Conservation (phyloP, 2,888 invertebrate species). For the Drosophila kambysellisi region DNA sequence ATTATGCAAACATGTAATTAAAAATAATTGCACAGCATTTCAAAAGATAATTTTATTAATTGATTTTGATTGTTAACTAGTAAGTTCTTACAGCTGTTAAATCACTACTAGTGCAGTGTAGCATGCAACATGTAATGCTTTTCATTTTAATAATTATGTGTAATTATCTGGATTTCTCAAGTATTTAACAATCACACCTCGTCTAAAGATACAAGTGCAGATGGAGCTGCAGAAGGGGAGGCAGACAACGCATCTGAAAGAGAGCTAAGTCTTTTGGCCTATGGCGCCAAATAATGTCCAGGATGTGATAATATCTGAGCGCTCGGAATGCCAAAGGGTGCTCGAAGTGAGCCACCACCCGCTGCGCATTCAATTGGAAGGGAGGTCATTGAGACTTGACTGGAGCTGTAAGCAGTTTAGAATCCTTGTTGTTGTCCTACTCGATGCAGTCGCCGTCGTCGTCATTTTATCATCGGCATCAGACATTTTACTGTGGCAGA, state of each 20-base stretch:
- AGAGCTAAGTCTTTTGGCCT: slow-evolving; percentile 74
- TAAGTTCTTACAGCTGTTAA: accelerated
- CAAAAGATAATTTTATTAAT: too few relatives aligned
- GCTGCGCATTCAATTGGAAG: slow-evolving; percentile 76
- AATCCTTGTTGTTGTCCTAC: slow-evolving; percentile 43
- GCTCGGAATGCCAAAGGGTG: slow-evolving; percentile 44
- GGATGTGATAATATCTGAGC: slow-evolving; percentile 76
- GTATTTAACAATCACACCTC: slow-evolving; percentile 23
- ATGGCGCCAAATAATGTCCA: slow-evolving; percentile 77
- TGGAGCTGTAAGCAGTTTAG: slow-evolving; percentile 52
- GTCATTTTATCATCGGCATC: slow-evolving; percentile 68
- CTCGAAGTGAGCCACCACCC: slow-evolving; percentile 50
- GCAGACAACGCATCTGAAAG: slow-evolving; percentile 48
- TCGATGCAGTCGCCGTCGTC: slow-evolving; percentile 34
- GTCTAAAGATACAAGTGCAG: not conserved
- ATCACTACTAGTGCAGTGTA: not conserved
- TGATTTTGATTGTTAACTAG: too few relatives aligned
- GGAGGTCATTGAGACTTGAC: slow-evolving; percentile 45
- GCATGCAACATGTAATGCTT: not conserved
- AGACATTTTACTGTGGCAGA: slow-evolving; percentile 67
- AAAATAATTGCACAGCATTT: too few relatives aligned
- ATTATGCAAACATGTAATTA: not conserved
- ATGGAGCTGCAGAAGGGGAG: slow-evolving; percentile 16
- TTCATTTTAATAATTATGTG: not conserved
- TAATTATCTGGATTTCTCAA: not conserved